phyloP scores from a whole-genome alignment of 2,888 invertebrate genomes.

The Drosophila mercatorum region DNA sequence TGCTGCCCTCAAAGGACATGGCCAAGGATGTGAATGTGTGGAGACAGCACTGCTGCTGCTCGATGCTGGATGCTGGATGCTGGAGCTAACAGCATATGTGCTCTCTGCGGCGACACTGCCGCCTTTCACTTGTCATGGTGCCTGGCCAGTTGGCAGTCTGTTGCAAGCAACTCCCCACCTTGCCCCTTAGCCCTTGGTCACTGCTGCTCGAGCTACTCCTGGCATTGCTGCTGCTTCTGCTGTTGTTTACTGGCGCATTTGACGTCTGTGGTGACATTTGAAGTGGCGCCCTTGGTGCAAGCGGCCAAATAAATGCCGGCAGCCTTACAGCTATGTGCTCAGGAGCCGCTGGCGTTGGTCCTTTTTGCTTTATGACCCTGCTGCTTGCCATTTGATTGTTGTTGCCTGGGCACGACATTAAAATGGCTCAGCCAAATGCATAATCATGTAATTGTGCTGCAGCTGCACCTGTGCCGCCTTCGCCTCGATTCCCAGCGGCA shows the following conservation, averaged over 20 bases:
- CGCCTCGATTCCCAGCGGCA: not conserved
- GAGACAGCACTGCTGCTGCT: constrained; percentile 19
- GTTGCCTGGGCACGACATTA: constrained; percentile 49
- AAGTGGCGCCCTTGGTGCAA: constrained; percentile 61
- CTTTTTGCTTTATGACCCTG: constrained; percentile 8
- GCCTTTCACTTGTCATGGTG: constrained; percentile 63
- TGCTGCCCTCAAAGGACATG: constrained; percentile 7
- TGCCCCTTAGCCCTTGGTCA: constrained; percentile 1
- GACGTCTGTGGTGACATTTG: constrained; percentile 70
- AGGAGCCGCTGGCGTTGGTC: constrained; percentile 1
- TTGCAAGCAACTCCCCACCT: constrained; percentile 23
- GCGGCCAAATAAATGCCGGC: constrained; percentile 66
- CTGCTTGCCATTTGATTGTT: constrained; percentile 42
- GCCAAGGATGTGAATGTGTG: constrained; percentile 30
- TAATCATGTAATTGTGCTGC: constrained; percentile 69
- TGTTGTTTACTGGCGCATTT: constrained; percentile 60
- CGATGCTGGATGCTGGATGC: constrained; percentile 6
- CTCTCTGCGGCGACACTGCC: constrained; percentile 35
- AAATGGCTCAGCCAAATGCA: constrained; percentile 65
- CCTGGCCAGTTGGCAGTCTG: constrained; percentile 33
- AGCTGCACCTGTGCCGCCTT: constrained; percentile 47
- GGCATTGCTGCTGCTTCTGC: constrained; percentile 16
- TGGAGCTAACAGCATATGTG: constrained; percentile 37
- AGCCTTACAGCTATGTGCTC: constrained; percentile 27
- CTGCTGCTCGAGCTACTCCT: not conserved